Evolutionary conservation across 2,888 invertebrate species (phyloP), one percentile per base, ranked within the genome.

Genomic region (Pollenia labialis): DNA sequence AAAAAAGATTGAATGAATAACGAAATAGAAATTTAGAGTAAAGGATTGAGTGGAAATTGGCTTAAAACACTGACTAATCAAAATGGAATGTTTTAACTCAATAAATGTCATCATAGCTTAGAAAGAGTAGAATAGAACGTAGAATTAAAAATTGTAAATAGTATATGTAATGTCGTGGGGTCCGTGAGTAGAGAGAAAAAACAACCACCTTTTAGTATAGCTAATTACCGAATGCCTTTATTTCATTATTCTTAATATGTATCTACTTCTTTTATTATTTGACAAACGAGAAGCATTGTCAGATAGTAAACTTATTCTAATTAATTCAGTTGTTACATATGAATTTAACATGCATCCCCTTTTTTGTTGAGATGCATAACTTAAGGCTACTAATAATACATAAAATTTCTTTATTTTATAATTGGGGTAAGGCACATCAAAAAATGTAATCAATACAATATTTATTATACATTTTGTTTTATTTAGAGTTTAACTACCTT

Each of bases 231-330:
- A 56, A 32, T 56, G 56, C 14, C 14, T 52, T 69, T 69, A 52
- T 69, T 69, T 69, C 40, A 69, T 69, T 52, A 10, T 52, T n/a
- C 52, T 69, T 69, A 52, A 52, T 52, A n/a, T n/a, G n/a, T n/a
- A 8, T 52, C n/a, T 69, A 52, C 56, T 69, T 42, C 11, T 16
- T 69, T 54, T n/a, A 16, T 52, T 69, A 40, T 16, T 52, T 69
- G 52, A 69, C 52, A 69, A 7, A 42, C 69, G 42, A 52, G 52
- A 69, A 42, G 42, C 52, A 16, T 11, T 69, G 42, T 52, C 69
- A 69, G 52, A 52, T 69, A 10, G 9, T n/a, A 2, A 52, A 42
- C 69, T 69, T 69, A 42, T 69, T 69, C 69, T 52, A 16, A 52
- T 40, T 68, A 23, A 23, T 23, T 23, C 52, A 69, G 12, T 11